These are phyloP conservation scores for Gasteruption jaculator DNA, from an alignment of 2,888 invertebrate genomes.

Conservation along the genomic window DNA sequence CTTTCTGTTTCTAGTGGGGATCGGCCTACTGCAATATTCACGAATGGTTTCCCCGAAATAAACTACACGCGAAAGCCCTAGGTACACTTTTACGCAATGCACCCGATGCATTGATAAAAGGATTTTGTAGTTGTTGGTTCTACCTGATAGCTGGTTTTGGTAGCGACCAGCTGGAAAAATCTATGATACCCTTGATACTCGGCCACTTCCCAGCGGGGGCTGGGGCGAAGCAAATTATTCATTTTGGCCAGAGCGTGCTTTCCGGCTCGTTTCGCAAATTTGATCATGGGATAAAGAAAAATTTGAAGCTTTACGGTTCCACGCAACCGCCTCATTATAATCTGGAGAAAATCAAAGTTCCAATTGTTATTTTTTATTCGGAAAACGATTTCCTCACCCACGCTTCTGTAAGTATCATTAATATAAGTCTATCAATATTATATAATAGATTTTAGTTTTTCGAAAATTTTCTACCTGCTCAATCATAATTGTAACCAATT, in stretches of 20 bases:
- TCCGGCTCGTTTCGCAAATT: conserved; percentile 58
- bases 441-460: no score
- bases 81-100: conserved; percentile 40
- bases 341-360: conserved; percentile 58
- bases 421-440: no score
- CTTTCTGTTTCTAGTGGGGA: conserved; percentile 42
- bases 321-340: conserved; percentile 59
- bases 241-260: conserved; percentile 45
- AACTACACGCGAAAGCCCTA: conserved; percentile 39
- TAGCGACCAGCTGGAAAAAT: conserved; percentile 49
- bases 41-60: conserved; percentile 45
- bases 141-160: conserved; percentile 54
- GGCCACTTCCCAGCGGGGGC: conserved; percentile 51
- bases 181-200: conserved; percentile 45
- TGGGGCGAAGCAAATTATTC: conserved; percentile 49
- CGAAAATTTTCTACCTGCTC: background rate
- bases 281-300: conserved; percentile 55
- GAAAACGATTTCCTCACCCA: conserved; percentile 61
- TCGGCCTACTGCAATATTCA: conserved; percentile 45
- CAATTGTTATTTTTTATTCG: conserved; percentile 60
- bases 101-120: conserved; percentile 39
- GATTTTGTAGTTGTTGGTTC: conserved; percentile 52
- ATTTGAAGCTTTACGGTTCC: conserved; percentile 54
- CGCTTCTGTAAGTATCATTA: conserved; percentile 31
- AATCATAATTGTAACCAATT: background rate